Conservation (phyloP, 2,797 vertebrate genomes). For the Sebastes oblongus region DNA sequence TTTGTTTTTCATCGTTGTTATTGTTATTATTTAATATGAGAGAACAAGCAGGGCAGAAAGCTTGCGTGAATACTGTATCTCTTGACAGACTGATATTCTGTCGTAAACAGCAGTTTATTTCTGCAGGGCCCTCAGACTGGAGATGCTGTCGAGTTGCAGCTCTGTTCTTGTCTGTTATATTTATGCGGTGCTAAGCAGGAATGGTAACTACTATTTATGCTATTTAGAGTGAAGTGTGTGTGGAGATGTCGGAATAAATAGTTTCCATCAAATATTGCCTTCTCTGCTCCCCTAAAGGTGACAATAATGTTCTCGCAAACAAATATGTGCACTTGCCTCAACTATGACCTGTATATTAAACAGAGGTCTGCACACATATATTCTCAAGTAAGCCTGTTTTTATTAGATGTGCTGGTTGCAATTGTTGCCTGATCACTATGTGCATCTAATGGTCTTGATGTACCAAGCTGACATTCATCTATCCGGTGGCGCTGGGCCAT, state of each 20-base stretch:
- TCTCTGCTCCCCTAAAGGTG: neutral
- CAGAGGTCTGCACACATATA: neutral
- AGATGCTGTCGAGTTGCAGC: neutral
- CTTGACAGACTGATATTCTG: constrained; percentile 11
- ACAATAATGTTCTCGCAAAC: neutral
- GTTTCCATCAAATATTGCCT: neutral
- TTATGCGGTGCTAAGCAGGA: constrained; percentile 35
- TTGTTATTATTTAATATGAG: constrained; percentile 15
- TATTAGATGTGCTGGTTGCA: neutral
- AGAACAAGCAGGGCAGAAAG: neutral
- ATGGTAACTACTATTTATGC: neutral
- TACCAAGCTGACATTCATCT: constrained; percentile 15
- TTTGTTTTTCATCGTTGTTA: constrained; percentile 9
- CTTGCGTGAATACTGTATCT: constrained; percentile 18
- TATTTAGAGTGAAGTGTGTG: neutral
- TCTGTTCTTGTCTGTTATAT: constrained; percentile 14
- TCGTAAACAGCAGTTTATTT: constrained; percentile 30
- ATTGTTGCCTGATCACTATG: neutral
- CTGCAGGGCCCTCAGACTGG: neutral
- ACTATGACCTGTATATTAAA: neutral
- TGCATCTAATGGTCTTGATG: constrained; percentile 1
- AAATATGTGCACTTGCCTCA: neutral
- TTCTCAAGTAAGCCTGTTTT: neutral
- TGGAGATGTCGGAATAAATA: neutral
- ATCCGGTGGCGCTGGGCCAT: neutral